These are phyloP conservation scores for Panthera uncia DNA, from an alignment of 2,113 vertebrate genomes.

Conservation along the genomic window DNA sequence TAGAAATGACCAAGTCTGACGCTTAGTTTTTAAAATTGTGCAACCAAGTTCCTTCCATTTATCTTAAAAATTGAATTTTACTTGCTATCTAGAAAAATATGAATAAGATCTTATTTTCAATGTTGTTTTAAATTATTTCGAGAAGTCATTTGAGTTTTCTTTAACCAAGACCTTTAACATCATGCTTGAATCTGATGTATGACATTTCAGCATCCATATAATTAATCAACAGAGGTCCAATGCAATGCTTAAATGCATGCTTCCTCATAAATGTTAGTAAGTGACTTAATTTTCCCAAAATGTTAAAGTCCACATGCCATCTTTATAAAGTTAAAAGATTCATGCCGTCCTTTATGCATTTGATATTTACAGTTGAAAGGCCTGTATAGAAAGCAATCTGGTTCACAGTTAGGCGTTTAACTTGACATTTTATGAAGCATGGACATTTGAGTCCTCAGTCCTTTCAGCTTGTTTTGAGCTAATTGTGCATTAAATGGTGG, in stretches of 20 bases:
- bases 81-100: background rate
- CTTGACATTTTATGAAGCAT: slow-evolving; percentile 85
- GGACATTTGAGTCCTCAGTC: slow-evolving; percentile 73
- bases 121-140: slow-evolving; percentile 32
- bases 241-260: slow-evolving; percentile 67
- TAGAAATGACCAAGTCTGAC: background rate
- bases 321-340: slow-evolving; percentile 81
- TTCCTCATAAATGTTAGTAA: slow-evolving; percentile 81
- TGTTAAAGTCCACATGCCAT: slow-evolving; percentile 71
- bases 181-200: slow-evolving; percentile 54
- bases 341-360: slow-evolving; percentile 81
- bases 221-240: slow-evolving; percentile 66
- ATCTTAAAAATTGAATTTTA: background rate
- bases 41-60: background rate
- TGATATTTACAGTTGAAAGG: slow-evolving; percentile 83
- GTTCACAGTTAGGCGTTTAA: slow-evolving; percentile 85
- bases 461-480: slow-evolving; percentile 79
- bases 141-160: slow-evolving; percentile 61
- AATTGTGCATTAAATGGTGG: slow-evolving; percentile 76
- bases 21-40: background rate
- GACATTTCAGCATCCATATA: slow-evolving; percentile 78
- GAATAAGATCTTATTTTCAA: background rate
- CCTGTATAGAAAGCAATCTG: slow-evolving; percentile 82
- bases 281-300: slow-evolving; percentile 82
- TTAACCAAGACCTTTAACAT: slow-evolving; percentile 68